Evolutionary conservation across 2,888 invertebrate species (phyloP).

Genomic region (Isotomurus palustris): DNA sequence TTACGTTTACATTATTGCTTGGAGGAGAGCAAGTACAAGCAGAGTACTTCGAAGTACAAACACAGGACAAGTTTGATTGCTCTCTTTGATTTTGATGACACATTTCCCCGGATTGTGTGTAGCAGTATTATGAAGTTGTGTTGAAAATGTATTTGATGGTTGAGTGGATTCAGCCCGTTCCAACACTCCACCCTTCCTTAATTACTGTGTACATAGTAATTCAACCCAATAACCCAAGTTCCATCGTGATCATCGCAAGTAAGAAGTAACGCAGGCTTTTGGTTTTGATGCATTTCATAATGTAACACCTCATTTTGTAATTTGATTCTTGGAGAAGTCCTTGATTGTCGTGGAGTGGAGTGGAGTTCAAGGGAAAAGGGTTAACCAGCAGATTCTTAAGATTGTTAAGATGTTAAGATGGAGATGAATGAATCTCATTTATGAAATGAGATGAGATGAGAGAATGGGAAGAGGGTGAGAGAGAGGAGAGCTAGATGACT

Average conservation of each 20-base stretch:
- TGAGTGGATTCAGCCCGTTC: conserved; percentile 8
- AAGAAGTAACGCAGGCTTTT: too few relatives aligned
- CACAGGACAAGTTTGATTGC: too few relatives aligned
- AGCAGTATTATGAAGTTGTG: too few relatives aligned
- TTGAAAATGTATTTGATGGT: conserved; percentile 1
- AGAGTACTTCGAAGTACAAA: too few relatives aligned
- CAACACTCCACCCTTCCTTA: conserved; percentile 21
- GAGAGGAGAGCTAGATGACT: background rate
- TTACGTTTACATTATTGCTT: too few relatives aligned
- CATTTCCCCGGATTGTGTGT: background rate
- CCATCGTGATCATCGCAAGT: background rate
- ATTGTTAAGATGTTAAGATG: background rate
- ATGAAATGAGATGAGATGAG: conserved; percentile 12
- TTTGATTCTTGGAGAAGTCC: conserved; percentile 22
- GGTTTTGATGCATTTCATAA: conserved; percentile 22
- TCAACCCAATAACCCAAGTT: background rate
- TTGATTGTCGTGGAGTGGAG: too few relatives aligned
- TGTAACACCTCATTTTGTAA: conserved; percentile 31
- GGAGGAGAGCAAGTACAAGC: too few relatives aligned
- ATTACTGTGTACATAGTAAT: conserved; percentile 36
- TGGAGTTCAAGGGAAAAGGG: background rate
- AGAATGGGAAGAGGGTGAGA: conserved; percentile 1
- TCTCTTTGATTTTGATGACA: background rate
- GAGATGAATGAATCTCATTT: conserved; percentile 4
- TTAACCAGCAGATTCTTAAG: too few relatives aligned